Evolutionary conservation across 2,797 vertebrate species (phyloP).

Genomic region (Hemitrygon akajei): DNA sequence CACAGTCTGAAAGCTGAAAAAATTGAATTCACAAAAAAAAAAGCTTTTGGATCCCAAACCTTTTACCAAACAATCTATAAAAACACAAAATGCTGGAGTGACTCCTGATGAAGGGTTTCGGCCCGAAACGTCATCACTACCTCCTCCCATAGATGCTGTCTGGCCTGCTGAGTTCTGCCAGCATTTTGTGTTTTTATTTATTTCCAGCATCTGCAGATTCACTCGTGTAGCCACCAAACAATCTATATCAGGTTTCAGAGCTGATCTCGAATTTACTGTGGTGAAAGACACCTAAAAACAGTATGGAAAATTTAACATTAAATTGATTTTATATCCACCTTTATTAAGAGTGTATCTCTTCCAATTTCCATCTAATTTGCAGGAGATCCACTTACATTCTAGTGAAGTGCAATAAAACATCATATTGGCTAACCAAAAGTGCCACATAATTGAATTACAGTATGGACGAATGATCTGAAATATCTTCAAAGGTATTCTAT

Average conservation of each 20-base stretch:
- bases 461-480: neutral
- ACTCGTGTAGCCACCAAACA: no score
- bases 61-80: neutral
- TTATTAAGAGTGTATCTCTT: neutral
- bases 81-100: no score
- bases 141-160: no score
- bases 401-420: neutral
- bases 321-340: neutral
- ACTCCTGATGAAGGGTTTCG: no score
- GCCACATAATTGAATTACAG: neutral
- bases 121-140: no score
- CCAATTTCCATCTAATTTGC: neutral
- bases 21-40: no score
- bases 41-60: neutral
- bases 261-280: neutral
- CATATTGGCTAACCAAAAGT: neutral
- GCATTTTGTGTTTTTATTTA: no score
- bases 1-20: neutral
- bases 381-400: neutral
- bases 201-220: no score
- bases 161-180: no score
- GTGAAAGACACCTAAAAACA: neutral
- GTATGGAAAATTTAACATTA: neutral
- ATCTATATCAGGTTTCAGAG: neutral
- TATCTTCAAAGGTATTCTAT: neutral